Conservation (phyloP, 1,140 invertebrate species). For the Drosophila nigrodunni region DNA sequence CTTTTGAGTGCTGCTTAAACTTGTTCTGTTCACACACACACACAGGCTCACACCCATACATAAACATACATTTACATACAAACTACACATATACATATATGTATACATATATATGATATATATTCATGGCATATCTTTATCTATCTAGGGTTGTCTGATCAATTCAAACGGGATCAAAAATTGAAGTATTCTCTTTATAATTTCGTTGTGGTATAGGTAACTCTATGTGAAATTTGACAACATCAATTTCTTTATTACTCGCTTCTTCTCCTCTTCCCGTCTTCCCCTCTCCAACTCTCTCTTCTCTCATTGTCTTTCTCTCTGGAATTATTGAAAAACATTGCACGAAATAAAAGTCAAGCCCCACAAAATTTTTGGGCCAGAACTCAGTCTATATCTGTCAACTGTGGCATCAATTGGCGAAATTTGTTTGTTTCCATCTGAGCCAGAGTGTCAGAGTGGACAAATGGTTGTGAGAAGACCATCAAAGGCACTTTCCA, state of each 20-base stretch:
- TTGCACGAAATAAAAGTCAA: neutral
- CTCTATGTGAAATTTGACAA: constrained; percentile 7
- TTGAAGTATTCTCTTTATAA: constrained; percentile 9
- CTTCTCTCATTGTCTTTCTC: neutral
- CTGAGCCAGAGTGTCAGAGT: constrained; percentile 36
- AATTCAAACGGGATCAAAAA: constrained; percentile 4
- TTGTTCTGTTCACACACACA: neutral
- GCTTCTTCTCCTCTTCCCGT: neutral
- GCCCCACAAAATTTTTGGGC: neutral
- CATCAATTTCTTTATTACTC: neutral
- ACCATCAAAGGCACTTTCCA: constrained; percentile 53
- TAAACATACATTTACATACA: neutral
- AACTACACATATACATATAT: neutral
- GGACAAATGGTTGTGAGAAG: constrained; percentile 44
- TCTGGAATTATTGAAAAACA: constrained; percentile 7
- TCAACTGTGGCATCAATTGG: constrained; percentile 10
- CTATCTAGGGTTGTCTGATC: constrained; percentile 15
- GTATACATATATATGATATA: neutral
- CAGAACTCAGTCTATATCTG: constrained; percentile 15
- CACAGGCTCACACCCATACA: neutral
- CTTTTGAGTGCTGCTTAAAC: neutral
- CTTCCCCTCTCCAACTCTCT: neutral
- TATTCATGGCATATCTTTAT: constrained; percentile 3
- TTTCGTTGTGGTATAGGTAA: constrained; percentile 21
- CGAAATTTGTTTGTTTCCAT: neutral